Conservation (phyloP, 2,113 vertebrate species). For the Gorsachius goisagi region DNA sequence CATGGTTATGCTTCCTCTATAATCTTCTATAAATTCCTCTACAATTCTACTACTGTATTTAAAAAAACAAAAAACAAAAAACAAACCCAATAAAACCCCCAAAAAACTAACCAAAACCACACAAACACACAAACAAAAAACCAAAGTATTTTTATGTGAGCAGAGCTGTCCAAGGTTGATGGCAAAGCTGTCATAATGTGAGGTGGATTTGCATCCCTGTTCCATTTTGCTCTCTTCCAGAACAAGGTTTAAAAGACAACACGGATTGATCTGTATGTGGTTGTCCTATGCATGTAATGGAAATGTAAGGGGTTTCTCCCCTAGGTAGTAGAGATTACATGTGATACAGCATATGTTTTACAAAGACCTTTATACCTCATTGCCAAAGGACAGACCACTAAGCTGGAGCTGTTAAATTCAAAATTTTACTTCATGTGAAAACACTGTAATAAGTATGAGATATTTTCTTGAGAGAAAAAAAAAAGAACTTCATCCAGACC, state of each 20-base stretch:
- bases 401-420: not conserved
- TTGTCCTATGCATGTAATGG: not conserved
- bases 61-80: not conserved
- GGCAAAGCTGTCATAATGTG: not conserved
- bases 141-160: not conserved
- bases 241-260: not conserved
- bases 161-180: not conserved
- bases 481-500: not conserved
- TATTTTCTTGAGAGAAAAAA: not conserved
- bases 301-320: rapidly evolving
- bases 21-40: not conserved
- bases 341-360: not conserved
- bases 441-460: not conserved
- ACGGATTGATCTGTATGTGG: rapidly evolving
- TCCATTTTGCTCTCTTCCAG: not conserved
- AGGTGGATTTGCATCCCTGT: not conserved
- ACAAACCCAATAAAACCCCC: not conserved
- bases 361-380: not conserved
- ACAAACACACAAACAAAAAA: not conserved
- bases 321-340: not conserved
- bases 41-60: not conserved
- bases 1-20: not conserved
- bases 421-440: not conserved
- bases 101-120: not conserved
- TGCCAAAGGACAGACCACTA: not conserved